A percentile compares a stretch with the other conserved stretches of the same genome.
phyloP scores from a whole-genome alignment of 2,797 vertebrate genomes.

The Girardinus metallicus region DNA sequence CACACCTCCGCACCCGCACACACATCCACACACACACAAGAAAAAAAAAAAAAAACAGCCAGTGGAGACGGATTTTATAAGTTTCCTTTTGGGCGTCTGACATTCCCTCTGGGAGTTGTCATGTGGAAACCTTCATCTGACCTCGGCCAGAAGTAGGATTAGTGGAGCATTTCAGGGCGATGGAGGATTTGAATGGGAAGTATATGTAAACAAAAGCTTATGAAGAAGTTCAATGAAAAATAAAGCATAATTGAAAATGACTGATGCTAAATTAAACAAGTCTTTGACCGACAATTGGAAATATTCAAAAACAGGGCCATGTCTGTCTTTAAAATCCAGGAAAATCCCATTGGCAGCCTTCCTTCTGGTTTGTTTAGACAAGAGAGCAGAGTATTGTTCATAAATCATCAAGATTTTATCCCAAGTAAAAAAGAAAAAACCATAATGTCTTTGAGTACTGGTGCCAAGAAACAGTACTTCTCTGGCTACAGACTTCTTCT shows the following conservation, averaged over 20 bases:
- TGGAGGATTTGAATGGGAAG: slow-evolving; percentile 7
- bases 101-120: slow-evolving; percentile 72
- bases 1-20: neutral
- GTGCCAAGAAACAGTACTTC: neutral
- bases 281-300: slow-evolving; percentile 40
- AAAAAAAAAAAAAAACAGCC: slow-evolving; percentile 17
- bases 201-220: slow-evolving; percentile 12
- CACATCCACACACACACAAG: slow-evolving; percentile 3
- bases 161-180: slow-evolving; percentile 43
- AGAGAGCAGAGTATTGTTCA: slow-evolving; percentile 39
- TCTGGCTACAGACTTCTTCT: neutral
- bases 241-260: slow-evolving; percentile 6
- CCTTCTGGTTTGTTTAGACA: neutral
- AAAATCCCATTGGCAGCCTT: slow-evolving; percentile 51
- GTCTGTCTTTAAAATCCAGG: slow-evolving; percentile 41
- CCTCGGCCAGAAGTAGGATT: slow-evolving; percentile 28
- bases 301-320: slow-evolving; percentile 18
- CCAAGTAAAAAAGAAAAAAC: neutral
- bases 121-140: slow-evolving; percentile 45
- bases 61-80: slow-evolving; percentile 64
- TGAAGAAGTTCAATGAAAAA: slow-evolving; percentile 13
- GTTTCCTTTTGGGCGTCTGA: slow-evolving; percentile 63
- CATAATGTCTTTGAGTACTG: neutral
- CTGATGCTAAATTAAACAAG: slow-evolving; percentile 17
- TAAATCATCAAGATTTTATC: slow-evolving; percentile 32